Percentiles rank a stretch among this genome's conserved stretches.
These are phyloP conservation scores for Lerista edwardsae DNA, from an alignment of 2,797 vertebrate species.

Conservation along the genomic window DNA sequence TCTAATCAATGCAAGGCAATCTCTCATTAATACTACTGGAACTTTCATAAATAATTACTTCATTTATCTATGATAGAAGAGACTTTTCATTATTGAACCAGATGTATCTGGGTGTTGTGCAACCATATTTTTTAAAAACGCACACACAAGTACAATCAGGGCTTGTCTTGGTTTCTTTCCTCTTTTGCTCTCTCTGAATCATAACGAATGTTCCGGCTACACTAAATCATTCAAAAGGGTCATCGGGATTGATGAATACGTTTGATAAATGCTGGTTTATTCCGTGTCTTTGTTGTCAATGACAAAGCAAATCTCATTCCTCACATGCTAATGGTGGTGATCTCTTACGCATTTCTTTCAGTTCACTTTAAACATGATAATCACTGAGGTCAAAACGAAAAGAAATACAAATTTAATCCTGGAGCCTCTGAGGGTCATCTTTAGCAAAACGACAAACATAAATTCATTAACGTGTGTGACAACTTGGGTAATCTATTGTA, in stretches of 20 bases:
- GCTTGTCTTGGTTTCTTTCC: background rate
- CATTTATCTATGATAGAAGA: slow-evolving; percentile 56
- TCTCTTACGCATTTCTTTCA: slow-evolving; percentile 43
- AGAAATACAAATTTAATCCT: slow-evolving; percentile 11
- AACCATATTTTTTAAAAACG: slow-evolving; percentile 34
- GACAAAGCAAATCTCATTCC: slow-evolving; percentile 48
- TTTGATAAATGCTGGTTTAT: slow-evolving; percentile 44
- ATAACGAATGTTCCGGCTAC: slow-evolving; percentile 33
- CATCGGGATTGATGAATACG: slow-evolving; percentile 49
- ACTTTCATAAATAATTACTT: slow-evolving; percentile 63
- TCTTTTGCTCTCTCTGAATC: slow-evolving; percentile 41
- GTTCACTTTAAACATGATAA: slow-evolving; percentile 14
- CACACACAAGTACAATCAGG: background rate
- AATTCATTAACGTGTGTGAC: background rate
- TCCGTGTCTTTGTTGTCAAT: slow-evolving; percentile 43
- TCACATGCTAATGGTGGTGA: slow-evolving; percentile 7
- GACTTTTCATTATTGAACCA: slow-evolving; percentile 62
- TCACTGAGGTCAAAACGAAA: background rate
- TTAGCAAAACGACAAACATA: slow-evolving; percentile 36
- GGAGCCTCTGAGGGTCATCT: background rate
- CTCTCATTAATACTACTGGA: slow-evolving; percentile 50
- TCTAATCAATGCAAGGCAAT: slow-evolving; percentile 56
- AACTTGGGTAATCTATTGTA: background rate
- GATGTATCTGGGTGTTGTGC: slow-evolving; percentile 32
- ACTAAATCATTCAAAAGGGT: slow-evolving; percentile 39